Percentiles rank a stretch among this genome's conserved stretches.
These are phyloP conservation scores for Gibbula magus DNA, from an alignment of 2,888 invertebrate species.

Conservation along the genomic window DNA sequence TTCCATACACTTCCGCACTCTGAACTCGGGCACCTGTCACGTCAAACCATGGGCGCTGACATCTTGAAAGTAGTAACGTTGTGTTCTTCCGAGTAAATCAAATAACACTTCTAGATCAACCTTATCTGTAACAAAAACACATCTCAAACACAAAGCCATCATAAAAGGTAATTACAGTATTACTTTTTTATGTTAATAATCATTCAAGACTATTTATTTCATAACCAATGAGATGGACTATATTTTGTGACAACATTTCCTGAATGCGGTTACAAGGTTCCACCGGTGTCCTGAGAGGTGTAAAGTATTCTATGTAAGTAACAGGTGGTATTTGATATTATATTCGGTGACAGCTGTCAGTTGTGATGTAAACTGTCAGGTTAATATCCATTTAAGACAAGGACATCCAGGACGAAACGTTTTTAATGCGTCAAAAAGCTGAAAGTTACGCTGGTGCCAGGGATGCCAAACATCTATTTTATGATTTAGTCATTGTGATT, in stretches of 20 bases:
- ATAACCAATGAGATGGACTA: not conserved
- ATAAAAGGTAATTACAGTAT: not conserved
- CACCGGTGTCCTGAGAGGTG: not conserved
- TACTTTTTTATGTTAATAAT: not conserved
- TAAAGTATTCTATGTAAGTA: not conserved
- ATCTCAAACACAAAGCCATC: not conserved
- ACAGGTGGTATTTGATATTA: constrained; percentile 18
- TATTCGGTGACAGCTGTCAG: constrained; percentile 47
- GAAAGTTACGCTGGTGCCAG: no score
- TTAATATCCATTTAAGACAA: no score
- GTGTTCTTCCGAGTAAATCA: not conserved
- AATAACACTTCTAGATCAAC: not conserved
- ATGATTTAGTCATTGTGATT: no score
- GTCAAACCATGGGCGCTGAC: constrained; percentile 49
- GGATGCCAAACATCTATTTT: no score
- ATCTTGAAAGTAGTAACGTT: constrained; percentile 38
- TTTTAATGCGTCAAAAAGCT: no score
- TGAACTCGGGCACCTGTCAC: not conserved
- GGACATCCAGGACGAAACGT: no score
- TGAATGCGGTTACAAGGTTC: not conserved
- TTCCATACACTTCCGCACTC: not conserved
- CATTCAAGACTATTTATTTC: not conserved
- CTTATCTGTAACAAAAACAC: not conserved
- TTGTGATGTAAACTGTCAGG: no score
- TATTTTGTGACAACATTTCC: not conserved